Conservation (phyloP, 2,888 invertebrate genomes). For the Nudaria mundana region DNA sequence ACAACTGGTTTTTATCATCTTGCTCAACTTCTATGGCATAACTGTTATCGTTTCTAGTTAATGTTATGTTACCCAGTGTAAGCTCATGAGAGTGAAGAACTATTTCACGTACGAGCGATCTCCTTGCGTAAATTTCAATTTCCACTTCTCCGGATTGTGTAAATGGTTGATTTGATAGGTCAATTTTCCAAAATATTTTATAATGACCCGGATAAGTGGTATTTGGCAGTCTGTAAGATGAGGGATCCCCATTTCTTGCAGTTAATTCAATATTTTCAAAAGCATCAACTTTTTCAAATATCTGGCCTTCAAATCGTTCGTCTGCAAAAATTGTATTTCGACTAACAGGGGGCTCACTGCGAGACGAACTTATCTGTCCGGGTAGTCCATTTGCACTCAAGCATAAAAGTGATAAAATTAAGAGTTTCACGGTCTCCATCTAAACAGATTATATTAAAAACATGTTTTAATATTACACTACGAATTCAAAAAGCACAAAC, state of each 20-base stretch:
- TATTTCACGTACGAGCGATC: conserved; percentile 43
- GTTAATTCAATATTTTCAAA: conserved; percentile 13
- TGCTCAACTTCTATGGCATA: conserved; percentile 13
- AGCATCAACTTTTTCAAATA: conserved; percentile 53
- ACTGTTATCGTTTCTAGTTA: conserved; percentile 45
- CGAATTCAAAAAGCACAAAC: no score
- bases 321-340: conserved; percentile 66
- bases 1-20: conserved; percentile 47
- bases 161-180: conserved; percentile 50
- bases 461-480: no score
- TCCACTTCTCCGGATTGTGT: conserved; percentile 64
- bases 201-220: conserved; percentile 78
- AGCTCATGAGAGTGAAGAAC: conserved; percentile 65
- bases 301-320: conserved; percentile 56
- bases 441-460: conserved; percentile 27
- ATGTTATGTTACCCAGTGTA: conserved; percentile 48
- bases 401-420: conserved; percentile 45
- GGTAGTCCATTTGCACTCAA: conserved; percentile 43
- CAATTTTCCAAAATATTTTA: conserved; percentile 66
- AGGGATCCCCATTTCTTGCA: conserved; percentile 23
- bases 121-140: conserved; percentile 47
- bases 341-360: conserved; percentile 19
- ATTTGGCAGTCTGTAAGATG: conserved; percentile 69
- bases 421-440: conserved; percentile 58
- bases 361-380: conserved; percentile 3